Conservation (phyloP, 92 coral and sea anemone species). For the Palythoa grandis region DNA sequence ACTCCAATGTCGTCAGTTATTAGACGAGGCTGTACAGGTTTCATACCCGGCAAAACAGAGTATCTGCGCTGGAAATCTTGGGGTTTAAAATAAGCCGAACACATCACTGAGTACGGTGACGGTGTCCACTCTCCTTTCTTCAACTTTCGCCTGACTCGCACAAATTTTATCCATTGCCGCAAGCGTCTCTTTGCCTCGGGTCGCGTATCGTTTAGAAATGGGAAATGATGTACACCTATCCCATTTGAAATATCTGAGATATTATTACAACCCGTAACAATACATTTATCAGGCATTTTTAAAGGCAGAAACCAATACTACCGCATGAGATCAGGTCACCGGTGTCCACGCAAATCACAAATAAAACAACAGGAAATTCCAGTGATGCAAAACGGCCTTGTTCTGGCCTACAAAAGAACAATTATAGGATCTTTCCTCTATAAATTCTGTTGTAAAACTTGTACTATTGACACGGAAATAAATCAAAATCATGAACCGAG, state of each 20-base stretch:
- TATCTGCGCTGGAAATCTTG: slow-evolving; percentile 21
- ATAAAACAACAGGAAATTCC: slow-evolving; percentile 21
- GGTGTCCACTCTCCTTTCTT: slow-evolving; percentile 25
- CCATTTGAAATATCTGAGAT: slow-evolving; percentile 21
- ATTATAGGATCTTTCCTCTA: slow-evolving; percentile 13
- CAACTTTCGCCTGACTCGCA: slow-evolving; percentile 36
- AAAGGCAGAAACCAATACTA: slow-evolving; percentile 11
- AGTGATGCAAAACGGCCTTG: slow-evolving; percentile 33
- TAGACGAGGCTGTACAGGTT: slow-evolving; percentile 24
- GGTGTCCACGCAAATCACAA: slow-evolving; percentile 10
- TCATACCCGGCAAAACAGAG: slow-evolving; percentile 20
- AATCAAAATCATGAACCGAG: slow-evolving; percentile 12
- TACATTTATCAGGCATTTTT: slow-evolving; percentile 21
- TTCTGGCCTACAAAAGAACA: slow-evolving; percentile 26
- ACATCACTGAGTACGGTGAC: slow-evolving; percentile 16
- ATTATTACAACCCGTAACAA: not conserved
- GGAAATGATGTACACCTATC: slow-evolving; percentile 28
- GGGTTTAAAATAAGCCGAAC: slow-evolving; percentile 44
- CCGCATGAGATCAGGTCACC: slow-evolving; percentile 12
- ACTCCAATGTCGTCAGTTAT: slow-evolving; percentile 45
- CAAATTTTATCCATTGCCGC: slow-evolving; percentile 37
- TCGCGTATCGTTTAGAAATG: slow-evolving; percentile 22
- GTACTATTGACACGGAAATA: slow-evolving; percentile 26
- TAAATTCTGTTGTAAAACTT: slow-evolving; percentile 12
- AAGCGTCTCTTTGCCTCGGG: slow-evolving; percentile 33